Conservation (phyloP, 2,888 invertebrate species). For the Tetramorium bicarinatum region DNA sequence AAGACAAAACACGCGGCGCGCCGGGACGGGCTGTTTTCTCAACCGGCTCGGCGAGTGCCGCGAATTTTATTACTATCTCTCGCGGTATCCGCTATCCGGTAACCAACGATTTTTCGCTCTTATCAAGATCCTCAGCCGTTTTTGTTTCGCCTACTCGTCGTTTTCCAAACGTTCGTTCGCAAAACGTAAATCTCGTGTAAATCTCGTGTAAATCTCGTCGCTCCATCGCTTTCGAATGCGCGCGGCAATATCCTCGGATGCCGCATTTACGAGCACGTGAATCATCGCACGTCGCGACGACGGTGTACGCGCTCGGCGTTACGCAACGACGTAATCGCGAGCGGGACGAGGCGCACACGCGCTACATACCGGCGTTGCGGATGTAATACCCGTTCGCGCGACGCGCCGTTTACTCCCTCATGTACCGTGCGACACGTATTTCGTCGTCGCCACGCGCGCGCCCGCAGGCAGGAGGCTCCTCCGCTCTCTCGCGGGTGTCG, state of each 20-base stretch:
- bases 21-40: too few species aligned
- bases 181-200: too few species aligned
- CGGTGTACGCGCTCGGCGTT: constrained; percentile 11
- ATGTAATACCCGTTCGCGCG: neutral
- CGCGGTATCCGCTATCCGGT: neutral
- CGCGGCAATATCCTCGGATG: neutral
- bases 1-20: neutral
- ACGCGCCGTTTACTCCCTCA: constrained; percentile 19
- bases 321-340: constrained; percentile 36
- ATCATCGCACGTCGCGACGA: constrained; percentile 15
- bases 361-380: neutral
- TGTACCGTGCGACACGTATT: constrained; percentile 34
- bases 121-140: too few species aligned
- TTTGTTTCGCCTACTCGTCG: neutral
- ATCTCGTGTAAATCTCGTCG: neutral
- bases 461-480: neutral
- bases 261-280: constrained; percentile 27
- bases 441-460: neutral
- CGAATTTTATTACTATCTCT: neutral
- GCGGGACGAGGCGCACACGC: constrained; percentile 16
- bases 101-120: neutral
- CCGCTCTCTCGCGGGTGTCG: constrained; percentile 22
- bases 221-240: too few species aligned
- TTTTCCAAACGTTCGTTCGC: neutral
- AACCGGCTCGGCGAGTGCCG: neutral